Evolutionary conservation across 2,888 invertebrate species (phyloP).

Genomic region (Pachycephus smyrnensis): DNA sequence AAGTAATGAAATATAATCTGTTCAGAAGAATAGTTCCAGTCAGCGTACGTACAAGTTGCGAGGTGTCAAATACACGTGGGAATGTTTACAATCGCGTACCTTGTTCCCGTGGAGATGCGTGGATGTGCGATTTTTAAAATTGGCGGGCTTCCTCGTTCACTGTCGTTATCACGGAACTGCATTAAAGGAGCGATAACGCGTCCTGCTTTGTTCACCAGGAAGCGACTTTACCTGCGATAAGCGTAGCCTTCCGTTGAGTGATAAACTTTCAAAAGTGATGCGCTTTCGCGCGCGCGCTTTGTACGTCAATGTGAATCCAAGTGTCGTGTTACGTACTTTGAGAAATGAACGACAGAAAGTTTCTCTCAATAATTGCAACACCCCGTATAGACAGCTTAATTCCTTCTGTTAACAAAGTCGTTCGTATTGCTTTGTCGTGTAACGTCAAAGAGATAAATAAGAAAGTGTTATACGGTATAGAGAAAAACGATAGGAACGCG

Average conservation of each 20-base stretch:
- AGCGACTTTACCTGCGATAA: background rate
- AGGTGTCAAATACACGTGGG: constrained; percentile 35
- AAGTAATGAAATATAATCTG: constrained; percentile 14
- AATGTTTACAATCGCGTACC: background rate
- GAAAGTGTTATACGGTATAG: background rate
- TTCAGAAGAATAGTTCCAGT: background rate
- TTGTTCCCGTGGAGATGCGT: background rate
- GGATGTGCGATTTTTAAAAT: background rate
- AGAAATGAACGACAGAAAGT: background rate
- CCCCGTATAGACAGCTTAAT: background rate
- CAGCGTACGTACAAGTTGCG: background rate
- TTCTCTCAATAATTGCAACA: background rate
- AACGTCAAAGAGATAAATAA: background rate
- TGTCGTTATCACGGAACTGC: background rate
- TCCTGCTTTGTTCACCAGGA: background rate
- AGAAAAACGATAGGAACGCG: background rate
- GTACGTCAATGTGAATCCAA: background rate
- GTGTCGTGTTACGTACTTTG: background rate
- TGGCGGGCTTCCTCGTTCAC: background rate
- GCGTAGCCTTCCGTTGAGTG: background rate
- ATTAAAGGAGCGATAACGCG: background rate
- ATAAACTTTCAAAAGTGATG: background rate
- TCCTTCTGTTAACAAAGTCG: background rate
- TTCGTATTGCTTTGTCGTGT: background rate
- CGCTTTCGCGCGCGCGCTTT: background rate